Conservation (phyloP, 2,113 vertebrate species). For the Tauraco erythrolophus region DNA sequence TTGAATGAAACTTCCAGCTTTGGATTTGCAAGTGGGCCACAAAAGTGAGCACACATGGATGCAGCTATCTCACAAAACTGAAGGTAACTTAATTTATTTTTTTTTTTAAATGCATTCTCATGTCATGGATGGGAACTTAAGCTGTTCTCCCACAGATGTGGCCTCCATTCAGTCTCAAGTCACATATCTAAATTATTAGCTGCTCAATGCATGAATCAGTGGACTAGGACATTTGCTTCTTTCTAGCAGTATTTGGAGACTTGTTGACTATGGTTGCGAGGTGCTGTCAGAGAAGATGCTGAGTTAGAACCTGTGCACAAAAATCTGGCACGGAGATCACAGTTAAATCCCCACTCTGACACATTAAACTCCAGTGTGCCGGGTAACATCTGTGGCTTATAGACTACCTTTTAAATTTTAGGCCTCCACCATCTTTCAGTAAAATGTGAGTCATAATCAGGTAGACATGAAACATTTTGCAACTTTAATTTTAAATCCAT, state of each 20-base stretch:
- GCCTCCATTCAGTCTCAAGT: not conserved
- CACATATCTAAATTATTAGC: not conserved
- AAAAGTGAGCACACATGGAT: not conserved
- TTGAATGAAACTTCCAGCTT: not conserved
- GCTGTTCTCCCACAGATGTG: not conserved
- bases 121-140: not conserved
- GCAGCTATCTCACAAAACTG: not conserved
- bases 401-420: not conserved
- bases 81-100: not conserved
- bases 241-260: not conserved
- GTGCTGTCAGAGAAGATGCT: not conserved
- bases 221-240: not conserved
- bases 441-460: not conserved
- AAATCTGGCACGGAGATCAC: not conserved
- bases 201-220: not conserved
- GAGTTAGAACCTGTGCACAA: not conserved
- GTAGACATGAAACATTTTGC: not conserved
- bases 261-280: not conserved
- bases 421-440: not conserved
- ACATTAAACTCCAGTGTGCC: not conserved
- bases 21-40: not conserved
- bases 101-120: not conserved
- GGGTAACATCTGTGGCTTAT: not conserved
- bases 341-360: not conserved
- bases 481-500: not conserved